Base-by-base conservation (phyloP, 2,113 vertebrate species). In the Eulemur rufifrons region DNA sequence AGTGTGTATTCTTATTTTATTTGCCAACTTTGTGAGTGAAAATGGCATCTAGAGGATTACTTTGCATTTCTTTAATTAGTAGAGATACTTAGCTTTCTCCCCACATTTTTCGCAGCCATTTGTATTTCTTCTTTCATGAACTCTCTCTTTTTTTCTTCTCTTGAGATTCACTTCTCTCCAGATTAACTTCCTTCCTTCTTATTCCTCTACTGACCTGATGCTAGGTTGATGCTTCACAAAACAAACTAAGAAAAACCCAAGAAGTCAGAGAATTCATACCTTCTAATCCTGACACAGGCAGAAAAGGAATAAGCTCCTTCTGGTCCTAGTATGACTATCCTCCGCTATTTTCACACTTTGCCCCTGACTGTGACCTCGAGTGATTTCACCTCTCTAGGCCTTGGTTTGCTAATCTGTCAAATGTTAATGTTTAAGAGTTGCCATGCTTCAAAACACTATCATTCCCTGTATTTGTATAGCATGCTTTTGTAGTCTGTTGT, bases 11-110 rank as follows among this genome's bases (percentile, higher is more conserved):
- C 69, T 71, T 93, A 87, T 80, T 94, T 89, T 88, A 52, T 81
- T 97, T 96, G 84, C 85, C 88, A 96, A 39, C 66, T 90, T 94
- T 92, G 59, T 80, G 85, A 95, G 54, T 85, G 39, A 91, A 59
- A 73, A 91, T 89, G 59, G 78, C 73, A 83, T 74, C 83, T 94
- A 89, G 27, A 95, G 14, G n/a, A 92, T 71, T 91, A 61, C 11
- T 97, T 90, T 90, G 7, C 50, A 94, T 90, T 87, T 92, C 64
- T 37, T 81, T 87, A 76, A 74, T 92, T 78, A 45, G 59, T 74
- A 64, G 52, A 68, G 39, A 74, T 93, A 37, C 29, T 94, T 86
- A 91, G 91, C 8, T 66, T 78, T 52, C 27, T 3, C 27, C 21
- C 39, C 37, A 37, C 21, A 77, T 66, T 82, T 94, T 87, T 83